A percentile compares a stretch with the other conserved stretches of the same genome.
These are phyloP conservation scores for Papilio machaon DNA, from an alignment of 1,140 invertebrate genomes.

Conservation along the genomic window DNA sequence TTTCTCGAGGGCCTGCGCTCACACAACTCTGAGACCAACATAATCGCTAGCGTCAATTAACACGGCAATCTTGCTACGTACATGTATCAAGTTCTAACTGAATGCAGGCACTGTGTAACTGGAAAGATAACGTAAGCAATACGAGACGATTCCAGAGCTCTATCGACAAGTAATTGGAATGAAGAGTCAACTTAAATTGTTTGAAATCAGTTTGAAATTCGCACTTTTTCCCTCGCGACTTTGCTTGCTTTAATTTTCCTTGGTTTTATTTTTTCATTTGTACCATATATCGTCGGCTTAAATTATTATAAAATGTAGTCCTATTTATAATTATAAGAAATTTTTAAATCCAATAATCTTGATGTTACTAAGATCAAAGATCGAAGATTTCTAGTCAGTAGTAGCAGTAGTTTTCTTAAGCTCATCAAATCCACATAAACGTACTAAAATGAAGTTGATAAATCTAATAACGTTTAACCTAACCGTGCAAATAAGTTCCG, in stretches of 20 bases:
- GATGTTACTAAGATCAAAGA: neutral
- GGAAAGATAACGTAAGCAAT: neutral
- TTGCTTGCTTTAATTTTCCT: neutral
- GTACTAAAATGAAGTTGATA: neutral
- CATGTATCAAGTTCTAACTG: neutral
- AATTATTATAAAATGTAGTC: neutral
- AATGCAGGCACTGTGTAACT: neutral
- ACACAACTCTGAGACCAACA: neutral
- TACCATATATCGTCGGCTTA: neutral
- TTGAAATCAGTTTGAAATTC: neutral
- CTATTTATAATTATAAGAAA: too few species aligned
- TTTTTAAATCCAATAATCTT: too few species aligned
- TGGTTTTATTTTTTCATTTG: neutral
- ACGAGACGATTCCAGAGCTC: neutral
- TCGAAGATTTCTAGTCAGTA: neutral
- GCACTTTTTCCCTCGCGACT: neutral
- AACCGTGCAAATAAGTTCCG: conserved; percentile 18
- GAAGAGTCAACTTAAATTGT: neutral
- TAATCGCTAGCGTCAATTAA: conserved; percentile 26
- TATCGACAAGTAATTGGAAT: neutral
- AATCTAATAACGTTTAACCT: conserved; percentile 27
- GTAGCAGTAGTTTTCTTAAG: neutral
- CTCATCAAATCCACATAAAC: neutral
- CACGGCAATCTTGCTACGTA: neutral
- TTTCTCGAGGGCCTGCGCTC: conserved; percentile 1